Conservation (phyloP, 2,888 invertebrate genomes). For the Alsophila aescularia region DNA sequence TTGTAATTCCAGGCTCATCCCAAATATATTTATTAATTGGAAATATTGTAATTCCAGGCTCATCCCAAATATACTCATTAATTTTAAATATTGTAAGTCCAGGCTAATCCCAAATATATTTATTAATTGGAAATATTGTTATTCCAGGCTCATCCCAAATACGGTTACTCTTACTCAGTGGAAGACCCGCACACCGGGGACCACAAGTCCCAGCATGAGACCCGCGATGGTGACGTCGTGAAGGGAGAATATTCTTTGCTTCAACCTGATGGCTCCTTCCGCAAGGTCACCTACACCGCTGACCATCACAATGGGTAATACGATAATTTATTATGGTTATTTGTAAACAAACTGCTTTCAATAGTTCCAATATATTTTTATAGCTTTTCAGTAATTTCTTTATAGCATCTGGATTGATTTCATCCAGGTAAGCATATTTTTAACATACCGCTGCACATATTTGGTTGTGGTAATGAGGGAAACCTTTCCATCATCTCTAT, state of each 20-base stretch:
- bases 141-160: constrained; percentile 78
- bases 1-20: too few relatives aligned
- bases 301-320: constrained; percentile 84
- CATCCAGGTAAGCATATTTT: too few relatives aligned
- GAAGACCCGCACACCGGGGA: constrained; percentile 86
- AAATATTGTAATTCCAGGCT: constrained; percentile 55
- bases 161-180: constrained; percentile 84
- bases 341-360: too few relatives aligned
- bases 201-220: constrained; percentile 84
- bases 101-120: too few relatives aligned
- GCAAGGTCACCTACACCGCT: constrained; percentile 84
- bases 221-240: constrained; percentile 83
- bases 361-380: too few relatives aligned
- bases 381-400: too few relatives aligned
- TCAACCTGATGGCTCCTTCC: constrained; percentile 84
- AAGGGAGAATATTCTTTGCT: constrained; percentile 84
- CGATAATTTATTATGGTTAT: neutral
- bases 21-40: too few relatives aligned
- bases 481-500: too few relatives aligned
- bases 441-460: too few relatives aligned
- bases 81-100: too few relatives aligned
- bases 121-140: neutral
- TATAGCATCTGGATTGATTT: too few relatives aligned
- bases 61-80: constrained; percentile 82
- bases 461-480: too few relatives aligned